Conservation (phyloP, 2,888 invertebrate species). For the Epicampocera succincta region DNA sequence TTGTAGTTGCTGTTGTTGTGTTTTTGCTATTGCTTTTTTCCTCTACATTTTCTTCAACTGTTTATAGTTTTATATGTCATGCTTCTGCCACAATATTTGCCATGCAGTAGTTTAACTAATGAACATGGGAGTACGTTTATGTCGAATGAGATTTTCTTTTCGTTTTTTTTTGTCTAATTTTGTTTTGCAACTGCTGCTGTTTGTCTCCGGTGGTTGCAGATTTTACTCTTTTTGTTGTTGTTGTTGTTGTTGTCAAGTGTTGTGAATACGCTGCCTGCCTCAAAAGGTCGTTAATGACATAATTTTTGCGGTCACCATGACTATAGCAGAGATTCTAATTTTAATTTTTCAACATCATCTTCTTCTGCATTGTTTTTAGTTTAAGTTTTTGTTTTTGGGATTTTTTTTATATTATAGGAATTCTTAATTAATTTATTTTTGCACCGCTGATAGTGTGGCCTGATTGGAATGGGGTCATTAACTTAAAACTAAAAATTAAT, state of each 20-base stretch:
- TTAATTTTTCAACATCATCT: constrained; percentile 22
- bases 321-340: constrained; percentile 60
- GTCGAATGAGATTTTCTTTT: constrained; percentile 21
- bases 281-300: constrained; percentile 70
- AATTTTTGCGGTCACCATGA: constrained; percentile 69
- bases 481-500: neutral
- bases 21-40: constrained; percentile 40
- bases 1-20: constrained; percentile 36
- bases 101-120: constrained; percentile 66
- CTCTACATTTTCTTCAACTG: neutral
- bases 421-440: constrained; percentile 46
- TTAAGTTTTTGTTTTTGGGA: neutral
- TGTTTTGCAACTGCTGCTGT: constrained; percentile 27
- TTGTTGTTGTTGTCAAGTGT: neutral
- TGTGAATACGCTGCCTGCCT: constrained; percentile 43
- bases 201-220: neutral
- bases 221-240: no score
- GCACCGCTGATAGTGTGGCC: constrained; percentile 42
- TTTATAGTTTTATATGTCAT: constrained; percentile 59
- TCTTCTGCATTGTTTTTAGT: neutral
- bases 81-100: constrained; percentile 49
- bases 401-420: neutral
- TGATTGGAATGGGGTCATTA: constrained; percentile 57
- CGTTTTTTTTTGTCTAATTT: constrained; percentile 8
- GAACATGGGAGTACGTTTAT: constrained; percentile 68